Conservation (phyloP, 1,140 invertebrate genomes). For the Aphelenchoides besseyi region DNA sequence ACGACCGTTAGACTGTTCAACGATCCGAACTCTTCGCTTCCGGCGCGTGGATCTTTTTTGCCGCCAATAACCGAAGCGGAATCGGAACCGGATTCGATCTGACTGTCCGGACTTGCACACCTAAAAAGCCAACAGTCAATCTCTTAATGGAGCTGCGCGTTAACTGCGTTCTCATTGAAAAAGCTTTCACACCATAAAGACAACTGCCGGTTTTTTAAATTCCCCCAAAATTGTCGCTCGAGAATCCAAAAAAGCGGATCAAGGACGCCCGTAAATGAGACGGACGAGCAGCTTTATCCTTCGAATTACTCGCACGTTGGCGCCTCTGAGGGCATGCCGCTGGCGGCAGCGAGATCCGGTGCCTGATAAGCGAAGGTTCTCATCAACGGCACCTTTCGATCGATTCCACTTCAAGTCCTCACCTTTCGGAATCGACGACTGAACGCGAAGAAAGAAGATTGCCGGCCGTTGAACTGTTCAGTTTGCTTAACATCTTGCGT, state of each 20-base stretch:
- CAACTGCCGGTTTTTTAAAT: no score
- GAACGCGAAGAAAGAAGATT: background rate
- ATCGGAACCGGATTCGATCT: conserved; percentile 45
- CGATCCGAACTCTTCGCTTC: conserved; percentile 49
- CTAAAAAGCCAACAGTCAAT: no score
- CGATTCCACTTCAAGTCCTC: background rate
- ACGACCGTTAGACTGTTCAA: conserved; percentile 50
- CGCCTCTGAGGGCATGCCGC: background rate
- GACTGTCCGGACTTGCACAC: conserved; percentile 49
- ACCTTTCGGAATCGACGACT: background rate
- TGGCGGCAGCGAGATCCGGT: background rate
- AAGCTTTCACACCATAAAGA: no score
- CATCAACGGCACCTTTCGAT: background rate
- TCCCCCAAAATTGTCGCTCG: background rate
- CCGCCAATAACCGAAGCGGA: conserved; percentile 34
- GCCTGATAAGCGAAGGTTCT: background rate
- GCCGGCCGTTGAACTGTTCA: background rate
- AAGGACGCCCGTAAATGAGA: conserved; percentile 5
- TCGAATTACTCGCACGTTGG: background rate
- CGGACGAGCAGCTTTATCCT: background rate
- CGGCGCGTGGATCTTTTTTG: conserved; percentile 30
- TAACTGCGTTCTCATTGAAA: no score
- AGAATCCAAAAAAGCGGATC: conserved; percentile 15
- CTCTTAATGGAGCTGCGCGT: no score
- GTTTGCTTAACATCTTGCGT: conserved; percentile 44